Evolutionary conservation across 2,797 vertebrate genomes (phyloP), one percentile per base, ranked within the genome.

Genomic region (Takifugu rubripes): DNA sequence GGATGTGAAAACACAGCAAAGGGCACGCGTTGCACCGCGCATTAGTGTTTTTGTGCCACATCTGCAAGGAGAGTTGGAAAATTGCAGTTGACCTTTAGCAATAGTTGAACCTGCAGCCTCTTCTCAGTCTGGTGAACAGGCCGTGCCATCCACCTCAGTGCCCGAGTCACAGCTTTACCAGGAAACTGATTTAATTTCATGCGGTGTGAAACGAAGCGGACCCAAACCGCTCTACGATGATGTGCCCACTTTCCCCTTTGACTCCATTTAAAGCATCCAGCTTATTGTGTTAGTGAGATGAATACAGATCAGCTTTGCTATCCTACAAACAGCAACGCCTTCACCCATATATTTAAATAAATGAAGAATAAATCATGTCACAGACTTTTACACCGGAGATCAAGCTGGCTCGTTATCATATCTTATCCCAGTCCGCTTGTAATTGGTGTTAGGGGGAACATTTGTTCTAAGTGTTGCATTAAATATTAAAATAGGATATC

Each of bases 401-500:
- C 53, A 60, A 57, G 53, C 50, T 50, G 36, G 76, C 64, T 59
- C 74, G 47, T 43, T 60, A 55, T 65, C 33, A 63, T 51, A 56
- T 63, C 51, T 70, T 42, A 26, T 52, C 29, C 43, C 59, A 70
- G 54, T 70, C 74, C 61, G 47, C 71, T 81, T 68, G 74, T 83
- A 84, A 88, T 87, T 88, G 86, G 72, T 84, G 85, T 78, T 82
- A 21, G 27, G 74, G 84, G 85, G 82, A 79, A 77, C 80, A 85
- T 87, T 88, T 88, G 79, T 86, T 84, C 46, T 79, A 91, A 90
- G 72, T 84, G 85, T 89, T 87, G 69, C 52, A 88, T 90, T 77
- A 89, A 91, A 87, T 81, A 90, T 91, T 90, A 57, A 92, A 74
- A 45, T 21, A 21, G 21, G 1, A 21, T 21, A 21, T 21, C 21